A percentile compares a stretch with the other conserved stretches of the same genome.
phyloP scores from a whole-genome alignment of 1,140 invertebrate genomes.

The Drosophila pandora region DNA sequence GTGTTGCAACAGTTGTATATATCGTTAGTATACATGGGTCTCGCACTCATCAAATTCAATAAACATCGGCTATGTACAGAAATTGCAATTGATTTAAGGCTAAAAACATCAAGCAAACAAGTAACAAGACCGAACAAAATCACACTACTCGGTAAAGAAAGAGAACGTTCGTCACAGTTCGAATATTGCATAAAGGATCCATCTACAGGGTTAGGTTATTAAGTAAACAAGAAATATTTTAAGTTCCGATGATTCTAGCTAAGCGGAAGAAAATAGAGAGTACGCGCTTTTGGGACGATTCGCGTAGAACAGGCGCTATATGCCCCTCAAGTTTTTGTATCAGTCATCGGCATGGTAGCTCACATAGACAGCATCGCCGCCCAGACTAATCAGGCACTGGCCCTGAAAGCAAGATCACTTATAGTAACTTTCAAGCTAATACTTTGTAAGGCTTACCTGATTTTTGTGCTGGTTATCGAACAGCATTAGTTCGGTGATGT shows the following conservation, averaged over 20 bases:
- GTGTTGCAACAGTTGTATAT: constrained; percentile 32
- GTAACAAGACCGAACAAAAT: constrained; percentile 64
- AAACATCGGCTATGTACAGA: constrained; percentile 73
- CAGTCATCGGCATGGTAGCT: constrained; percentile 79
- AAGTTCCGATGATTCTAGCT: constrained; percentile 23
- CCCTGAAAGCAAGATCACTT: constrained; percentile 86
- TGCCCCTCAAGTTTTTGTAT: constrained; percentile 74
- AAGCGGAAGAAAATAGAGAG: constrained; percentile 39
- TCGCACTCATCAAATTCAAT: constrained; percentile 62
- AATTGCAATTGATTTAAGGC: constrained; percentile 53
- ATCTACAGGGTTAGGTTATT: constrained; percentile 35
- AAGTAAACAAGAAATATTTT: constrained; percentile 17
- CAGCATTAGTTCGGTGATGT: constrained; percentile 95
- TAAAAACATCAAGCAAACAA: constrained; percentile 67
- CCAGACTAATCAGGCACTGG: constrained; percentile 97
- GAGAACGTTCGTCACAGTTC: constrained; percentile 61
- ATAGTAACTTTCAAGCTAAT: background rate
- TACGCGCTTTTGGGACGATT: constrained; percentile 78
- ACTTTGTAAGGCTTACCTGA: constrained; percentile 87
- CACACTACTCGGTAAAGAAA: constrained; percentile 42
- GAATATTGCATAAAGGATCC: constrained; percentile 67
- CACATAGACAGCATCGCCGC: constrained; percentile 95
- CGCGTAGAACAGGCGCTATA: constrained; percentile 76
- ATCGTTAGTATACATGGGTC: constrained; percentile 35
- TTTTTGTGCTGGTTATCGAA: constrained; percentile 97